A percentile compares a stretch with the other conserved stretches of the same genome.
phyloP scores from a whole-genome alignment of 2,797 vertebrate genomes.

The Molossus molossus region DNA sequence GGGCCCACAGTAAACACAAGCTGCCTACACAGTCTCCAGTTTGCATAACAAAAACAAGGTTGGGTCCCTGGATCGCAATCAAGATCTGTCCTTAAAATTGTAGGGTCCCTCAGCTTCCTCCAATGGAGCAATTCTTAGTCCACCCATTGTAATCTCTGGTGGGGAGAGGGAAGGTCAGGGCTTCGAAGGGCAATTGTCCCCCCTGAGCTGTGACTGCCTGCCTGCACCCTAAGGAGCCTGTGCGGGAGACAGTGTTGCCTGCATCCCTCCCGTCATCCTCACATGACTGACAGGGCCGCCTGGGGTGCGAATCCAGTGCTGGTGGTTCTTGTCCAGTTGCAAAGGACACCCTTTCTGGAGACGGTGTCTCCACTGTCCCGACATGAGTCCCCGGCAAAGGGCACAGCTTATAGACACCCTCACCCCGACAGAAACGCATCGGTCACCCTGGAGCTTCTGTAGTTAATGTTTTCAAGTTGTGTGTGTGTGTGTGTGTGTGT shows the following conservation, averaged over 20 bases:
- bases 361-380: background rate
- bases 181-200: background rate
- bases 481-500: no score
- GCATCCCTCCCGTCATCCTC: background rate
- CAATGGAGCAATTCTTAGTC: constrained; percentile 4
- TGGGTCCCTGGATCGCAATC: background rate
- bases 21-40: background rate
- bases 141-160: background rate
- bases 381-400: background rate
- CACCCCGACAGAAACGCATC: background rate
- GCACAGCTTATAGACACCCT: background rate
- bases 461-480: background rate
- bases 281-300: background rate
- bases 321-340: background rate
- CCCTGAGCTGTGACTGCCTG: background rate
- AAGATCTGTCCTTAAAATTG: background rate
- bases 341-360: background rate
- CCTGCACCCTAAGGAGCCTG: background rate
- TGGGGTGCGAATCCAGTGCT: background rate
- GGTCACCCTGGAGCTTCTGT: background rate
- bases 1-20: background rate
- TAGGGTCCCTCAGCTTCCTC: background rate
- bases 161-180: background rate
- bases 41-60: constrained; percentile 5
- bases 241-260: background rate